Evolutionary conservation across 1,140 invertebrate species (phyloP), one percentile per base, ranked within the genome.

Genomic region (Bicyclus anynana): DNA sequence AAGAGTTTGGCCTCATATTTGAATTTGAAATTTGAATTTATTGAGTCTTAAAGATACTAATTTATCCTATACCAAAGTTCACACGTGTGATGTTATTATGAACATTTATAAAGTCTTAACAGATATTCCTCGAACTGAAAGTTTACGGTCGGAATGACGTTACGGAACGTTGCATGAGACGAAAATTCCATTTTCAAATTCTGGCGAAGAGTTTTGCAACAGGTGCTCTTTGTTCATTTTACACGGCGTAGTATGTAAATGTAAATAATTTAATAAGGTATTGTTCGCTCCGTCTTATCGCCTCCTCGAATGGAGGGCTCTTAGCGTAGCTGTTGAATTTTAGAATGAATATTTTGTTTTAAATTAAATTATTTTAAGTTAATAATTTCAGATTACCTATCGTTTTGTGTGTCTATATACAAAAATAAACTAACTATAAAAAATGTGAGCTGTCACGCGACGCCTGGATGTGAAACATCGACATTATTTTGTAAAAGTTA

Each of bases 231-330:
- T 44, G 40, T 44, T 44, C 40, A 44, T 20, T 44, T 44, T 44
- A 44, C 17, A 44, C 18, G 40, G 14, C 3, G 37, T 20, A 44
- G 40, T 44, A 44, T 44, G 40, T 44, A 20, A 44, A 44, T 20
- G 40, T 44, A 44, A 44, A 44, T 44, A 44, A 44, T 44, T 44
- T 44, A 44, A 44, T 44, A 44, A 44, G 40, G 17, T 20, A 44
- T 44, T 44, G 40, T 44, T 44, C 40, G 40, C 10, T 17, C 16
- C 40, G 17, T 18, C 40, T 44, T 44, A 44, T 44, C 40, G 40
- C 40, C 17, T 20, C 16, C 10, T 20, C 9, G 20, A 16, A 20
- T 20, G 40, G 10, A 44, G 40, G 40, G 16, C 10, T 7, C 38
- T 42, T 42, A 20, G 7, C 38, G 9, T 6, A 6, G 9, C 5